phyloP scores from a whole-genome alignment of 2,888 invertebrate genomes.

The Campoplex nolae region DNA sequence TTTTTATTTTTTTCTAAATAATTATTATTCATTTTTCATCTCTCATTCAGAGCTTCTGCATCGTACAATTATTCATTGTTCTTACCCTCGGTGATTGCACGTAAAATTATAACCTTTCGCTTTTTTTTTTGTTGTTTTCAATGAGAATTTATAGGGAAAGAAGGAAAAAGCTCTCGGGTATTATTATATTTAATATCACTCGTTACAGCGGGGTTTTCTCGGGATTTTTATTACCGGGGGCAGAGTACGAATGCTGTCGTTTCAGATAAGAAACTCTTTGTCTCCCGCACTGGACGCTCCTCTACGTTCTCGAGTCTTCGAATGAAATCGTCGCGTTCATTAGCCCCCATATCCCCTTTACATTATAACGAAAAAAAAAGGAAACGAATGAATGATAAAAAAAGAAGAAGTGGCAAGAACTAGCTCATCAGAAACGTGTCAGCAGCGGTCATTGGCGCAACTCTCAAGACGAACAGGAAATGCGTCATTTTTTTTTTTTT shows the following conservation, averaged over 20 bases:
- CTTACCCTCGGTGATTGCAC: conserved; percentile 10
- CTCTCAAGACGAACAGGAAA: conserved; percentile 37
- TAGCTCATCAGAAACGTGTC: conserved; percentile 32
- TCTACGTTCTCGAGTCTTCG: neutral
- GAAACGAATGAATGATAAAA: conserved; percentile 6
- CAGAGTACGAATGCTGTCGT: conserved; percentile 61
- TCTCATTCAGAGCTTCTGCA: conserved; percentile 45
- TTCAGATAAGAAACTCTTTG: conserved; percentile 62
- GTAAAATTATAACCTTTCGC: conserved; percentile 23
- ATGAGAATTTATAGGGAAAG: neutral
- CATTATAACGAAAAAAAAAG: neutral
- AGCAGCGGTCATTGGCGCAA: conserved; percentile 22
- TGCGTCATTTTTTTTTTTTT: conserved; percentile 39
- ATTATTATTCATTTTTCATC: conserved; percentile 44
- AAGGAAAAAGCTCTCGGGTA: conserved; percentile 21
- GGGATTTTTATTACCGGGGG: conserved; percentile 62
- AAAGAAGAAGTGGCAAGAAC: neutral
- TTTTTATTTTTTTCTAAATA: conserved; percentile 23
- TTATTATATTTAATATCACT: conserved; percentile 51
- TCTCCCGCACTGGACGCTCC: conserved; percentile 30
- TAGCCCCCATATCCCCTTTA: neutral
- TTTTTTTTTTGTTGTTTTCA: neutral
- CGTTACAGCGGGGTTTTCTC: conserved; percentile 40
- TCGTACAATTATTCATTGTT: conserved; percentile 63
- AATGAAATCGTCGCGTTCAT: conserved; percentile 37